Evolutionary conservation across 2,797 vertebrate genomes (phyloP).

Genomic region (Xenopus petersii): DNA sequence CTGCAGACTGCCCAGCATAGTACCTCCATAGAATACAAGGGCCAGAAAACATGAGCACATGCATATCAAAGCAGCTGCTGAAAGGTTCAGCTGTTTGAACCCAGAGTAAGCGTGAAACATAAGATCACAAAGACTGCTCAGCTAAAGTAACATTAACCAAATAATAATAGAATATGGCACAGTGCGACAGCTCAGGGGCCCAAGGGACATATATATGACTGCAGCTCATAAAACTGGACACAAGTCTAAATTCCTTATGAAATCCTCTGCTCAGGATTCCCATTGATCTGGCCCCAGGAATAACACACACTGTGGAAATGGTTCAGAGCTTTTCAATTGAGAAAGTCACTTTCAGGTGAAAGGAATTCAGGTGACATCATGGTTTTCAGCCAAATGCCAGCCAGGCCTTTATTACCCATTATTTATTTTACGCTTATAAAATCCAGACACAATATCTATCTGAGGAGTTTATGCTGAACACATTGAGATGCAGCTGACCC

Average conservation of each 20-base stretch:
- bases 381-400: constrained; percentile 7
- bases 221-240: neutral
- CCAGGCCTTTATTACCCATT: neutral
- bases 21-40: neutral
- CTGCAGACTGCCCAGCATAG: neutral
- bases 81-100: constrained; percentile 28
- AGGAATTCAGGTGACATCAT: constrained; percentile 25
- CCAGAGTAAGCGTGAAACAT: constrained; percentile 5
- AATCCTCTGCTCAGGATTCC: neutral
- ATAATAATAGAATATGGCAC: neutral
- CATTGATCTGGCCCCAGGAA: constrained; percentile 33
- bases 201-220: constrained; percentile 10
- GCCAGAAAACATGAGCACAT: neutral
- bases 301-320: constrained; percentile 17
- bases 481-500: neutral
- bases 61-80: constrained; percentile 16
- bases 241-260: constrained; percentile 11
- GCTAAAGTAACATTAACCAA: constrained; percentile 20
- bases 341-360: neutral
- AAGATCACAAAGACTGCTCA: neutral
- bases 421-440: neutral
- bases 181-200: neutral
- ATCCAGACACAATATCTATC: neutral
- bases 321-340: neutral
- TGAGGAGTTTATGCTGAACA: neutral